These are phyloP conservation scores for Caloenas nicobarica DNA, from an alignment of 2,113 vertebrate species.

Conservation along the genomic window DNA sequence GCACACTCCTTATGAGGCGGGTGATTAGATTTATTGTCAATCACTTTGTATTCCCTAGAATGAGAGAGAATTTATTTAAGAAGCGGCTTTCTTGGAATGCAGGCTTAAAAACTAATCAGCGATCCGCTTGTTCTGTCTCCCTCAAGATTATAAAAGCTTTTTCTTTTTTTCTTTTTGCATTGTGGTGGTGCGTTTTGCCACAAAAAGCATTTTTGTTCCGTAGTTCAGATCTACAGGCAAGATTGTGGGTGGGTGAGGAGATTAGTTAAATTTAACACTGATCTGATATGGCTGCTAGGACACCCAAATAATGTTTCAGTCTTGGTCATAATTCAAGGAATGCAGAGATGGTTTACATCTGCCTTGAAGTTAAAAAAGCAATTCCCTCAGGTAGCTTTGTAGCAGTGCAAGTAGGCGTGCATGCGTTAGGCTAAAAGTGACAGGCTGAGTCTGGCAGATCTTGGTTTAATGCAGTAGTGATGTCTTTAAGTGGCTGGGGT, in stretches of 20 bases:
- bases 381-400: not conserved
- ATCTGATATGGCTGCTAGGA: not conserved
- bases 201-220: not conserved
- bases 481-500: not conserved
- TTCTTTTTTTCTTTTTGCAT: not conserved
- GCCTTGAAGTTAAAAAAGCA: not conserved
- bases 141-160: not conserved
- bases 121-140: not conserved
- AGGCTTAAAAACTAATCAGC: not conserved
- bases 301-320: not conserved
- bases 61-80: constrained; percentile 18
- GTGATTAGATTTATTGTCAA: not conserved
- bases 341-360: not conserved
- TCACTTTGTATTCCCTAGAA: constrained; percentile 16
- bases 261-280: constrained; percentile 5
- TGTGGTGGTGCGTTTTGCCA: not conserved
- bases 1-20: not conserved
- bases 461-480: not conserved
- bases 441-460: not conserved
- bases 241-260: not conserved
- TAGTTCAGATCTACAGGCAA: not conserved
- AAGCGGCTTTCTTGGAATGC: not conserved
- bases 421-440: not conserved
- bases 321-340: not conserved
- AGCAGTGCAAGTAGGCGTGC: not conserved